Base-by-base conservation (phyloP, 2,113 vertebrate genomes). In the Otus sunia region DNA sequence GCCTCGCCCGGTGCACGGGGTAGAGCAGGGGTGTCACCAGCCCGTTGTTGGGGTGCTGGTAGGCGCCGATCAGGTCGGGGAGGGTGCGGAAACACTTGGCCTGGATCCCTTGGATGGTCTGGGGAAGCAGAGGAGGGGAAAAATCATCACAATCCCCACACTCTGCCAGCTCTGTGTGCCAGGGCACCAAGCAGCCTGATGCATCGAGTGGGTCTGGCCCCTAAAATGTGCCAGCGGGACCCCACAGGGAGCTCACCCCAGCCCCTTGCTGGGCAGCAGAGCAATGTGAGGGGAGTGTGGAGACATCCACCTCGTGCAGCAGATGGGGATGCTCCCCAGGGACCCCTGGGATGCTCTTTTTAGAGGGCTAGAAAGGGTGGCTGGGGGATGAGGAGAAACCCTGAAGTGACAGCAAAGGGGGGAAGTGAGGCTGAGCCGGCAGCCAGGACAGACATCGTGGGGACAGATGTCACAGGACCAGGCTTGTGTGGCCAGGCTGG, bases 21-120 rank as follows among this genome's bases (percentile, higher is more conserved):
- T 98, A 98, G 53, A 98, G 98, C 88, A 99, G 97, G 1, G 98
- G 97, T 1, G 97, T 98, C 75, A 98, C 98, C 92, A 99, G 95
- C 78, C 99, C 99, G 30, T 99, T 99, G 97, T 98, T 98, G n/a
- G 98, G 98, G 60, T 99, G 97, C 96, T 98, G 98, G 95, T 99
- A 99, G 63, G 98, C 98, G 5, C 97, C 56, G 56, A 99, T 98
- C 90, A 99, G 97, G 72, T 99, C 99, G 7, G 96, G 96, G 52
- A 99, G 98, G 3, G 98, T 98, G 34, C 95, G 98, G 96, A 99
- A 99, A 88, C 98, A 98, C 93, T 98, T 99, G 80, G 98, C 98
- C 96, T 99, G 98, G 82, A 99, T 98, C 62, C 99, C 99, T 71
- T 99, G 98, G 66, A 98, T 97, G 47, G 98, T 98, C 99, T 99